Evolutionary conservation across 2,888 invertebrate genomes (phyloP).

Genomic region (Sicus ferrugineus): DNA sequence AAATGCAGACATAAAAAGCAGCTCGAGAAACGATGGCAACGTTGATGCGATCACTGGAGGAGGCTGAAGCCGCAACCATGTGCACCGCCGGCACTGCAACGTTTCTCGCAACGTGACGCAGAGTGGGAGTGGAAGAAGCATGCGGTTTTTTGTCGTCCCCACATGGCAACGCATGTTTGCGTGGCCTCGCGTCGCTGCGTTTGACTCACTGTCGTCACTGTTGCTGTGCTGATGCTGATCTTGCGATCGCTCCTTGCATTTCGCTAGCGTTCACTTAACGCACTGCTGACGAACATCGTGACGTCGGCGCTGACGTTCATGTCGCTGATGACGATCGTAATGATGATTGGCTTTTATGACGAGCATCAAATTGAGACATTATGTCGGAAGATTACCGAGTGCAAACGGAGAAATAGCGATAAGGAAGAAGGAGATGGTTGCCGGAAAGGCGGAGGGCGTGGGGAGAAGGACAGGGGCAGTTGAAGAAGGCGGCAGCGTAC

Average conservation of each 20-base stretch:
- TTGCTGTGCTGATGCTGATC: slow-evolving; percentile 31
- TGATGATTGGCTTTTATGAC: slow-evolving; percentile 46
- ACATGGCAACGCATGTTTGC: slow-evolving; percentile 26
- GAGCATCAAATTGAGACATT: slow-evolving; percentile 59
- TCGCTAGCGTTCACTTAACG: slow-evolving; percentile 55
- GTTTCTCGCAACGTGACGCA: neutral
- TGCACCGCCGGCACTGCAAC: neutral
- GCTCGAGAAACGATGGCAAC: slow-evolving; percentile 6
- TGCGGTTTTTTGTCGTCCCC: neutral
- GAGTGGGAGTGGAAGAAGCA: neutral
- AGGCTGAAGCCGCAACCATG: neutral
- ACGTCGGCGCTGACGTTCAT: slow-evolving; percentile 6
- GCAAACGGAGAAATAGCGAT: neutral
- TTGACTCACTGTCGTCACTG: neutral
- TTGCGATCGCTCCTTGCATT: slow-evolving; percentile 39
- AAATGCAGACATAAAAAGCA: slow-evolving; percentile 31
- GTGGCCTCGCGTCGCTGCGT: slow-evolving; percentile 5
- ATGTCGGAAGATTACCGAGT: slow-evolving; percentile 32
- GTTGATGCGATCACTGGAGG: neutral
- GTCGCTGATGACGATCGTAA: slow-evolving; percentile 50
- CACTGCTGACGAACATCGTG: slow-evolving; percentile 37
- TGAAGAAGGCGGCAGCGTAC: neutral
- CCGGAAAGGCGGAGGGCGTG: too few relatives aligned
- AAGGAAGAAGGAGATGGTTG: neutral
- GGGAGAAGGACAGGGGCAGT: too few relatives aligned